A percentile compares a stretch with the other conserved stretches of the same genome.
Conservation (phyloP, 35 echinoderm and acorn worm genomes). For the Ophioderma brevispina region DNA sequence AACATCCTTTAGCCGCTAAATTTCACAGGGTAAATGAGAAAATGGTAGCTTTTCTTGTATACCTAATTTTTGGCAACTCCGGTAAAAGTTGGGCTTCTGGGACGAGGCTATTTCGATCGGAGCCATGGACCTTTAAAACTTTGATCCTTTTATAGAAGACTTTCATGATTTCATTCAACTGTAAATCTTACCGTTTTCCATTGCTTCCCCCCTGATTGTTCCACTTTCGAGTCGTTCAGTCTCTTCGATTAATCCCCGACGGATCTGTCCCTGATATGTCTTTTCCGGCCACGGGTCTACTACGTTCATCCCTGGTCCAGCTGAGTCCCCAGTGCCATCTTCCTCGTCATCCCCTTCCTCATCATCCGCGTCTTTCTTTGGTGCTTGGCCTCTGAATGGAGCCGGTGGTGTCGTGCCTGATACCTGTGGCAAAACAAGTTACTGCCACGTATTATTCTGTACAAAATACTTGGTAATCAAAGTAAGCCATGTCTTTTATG, state of each 20-base stretch:
- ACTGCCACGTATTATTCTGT: neutral
- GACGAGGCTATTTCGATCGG: no score
- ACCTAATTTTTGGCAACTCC: no score
- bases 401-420: constrained; percentile 65
- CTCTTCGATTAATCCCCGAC: constrained; percentile 71
- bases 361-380: constrained; percentile 40
- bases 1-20: no score
- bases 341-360: constrained; percentile 77
- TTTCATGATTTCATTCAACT: no score
- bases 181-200: constrained; percentile 95
- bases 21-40: no score
- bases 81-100: no score
- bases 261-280: constrained; percentile 93
- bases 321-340: constrained; percentile 38
- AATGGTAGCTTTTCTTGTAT: no score
- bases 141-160: no score
- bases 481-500: no score
- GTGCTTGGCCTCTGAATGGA: constrained; percentile 77
- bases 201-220: constrained; percentile 92
- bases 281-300: constrained; percentile 61
- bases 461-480: no score
- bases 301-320: constrained; percentile 58
- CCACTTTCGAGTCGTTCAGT: constrained; percentile 89
- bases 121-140: no score
- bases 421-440: constrained; percentile 70